Evolutionary conservation across 2,113 vertebrate genomes (phyloP).

Genomic region (Pterophyllum scalare): DNA sequence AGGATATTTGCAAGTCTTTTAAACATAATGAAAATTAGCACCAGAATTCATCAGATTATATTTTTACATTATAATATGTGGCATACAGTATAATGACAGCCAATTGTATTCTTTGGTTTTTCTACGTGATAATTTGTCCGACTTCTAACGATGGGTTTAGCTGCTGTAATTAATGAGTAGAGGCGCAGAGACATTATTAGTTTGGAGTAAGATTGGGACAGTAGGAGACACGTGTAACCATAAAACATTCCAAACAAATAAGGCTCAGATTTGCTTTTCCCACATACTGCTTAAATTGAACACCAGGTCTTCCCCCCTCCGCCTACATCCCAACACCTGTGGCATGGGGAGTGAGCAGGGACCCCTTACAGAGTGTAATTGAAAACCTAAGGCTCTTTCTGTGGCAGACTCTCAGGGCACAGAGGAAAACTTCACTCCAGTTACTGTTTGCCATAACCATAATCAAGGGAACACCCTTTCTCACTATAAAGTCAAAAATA

Average conservation of each 20-base stretch:
- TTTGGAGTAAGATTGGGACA: slow-evolving; percentile 36
- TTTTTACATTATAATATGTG: slow-evolving; percentile 41
- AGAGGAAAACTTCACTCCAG: slow-evolving; percentile 65
- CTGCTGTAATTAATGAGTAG: slow-evolving; percentile 60
- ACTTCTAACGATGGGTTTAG: slow-evolving; percentile 35
- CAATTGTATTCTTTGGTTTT: slow-evolving; percentile 47
- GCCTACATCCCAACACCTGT: slow-evolving; percentile 63
- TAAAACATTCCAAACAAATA: slow-evolving; percentile 65
- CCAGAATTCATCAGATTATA: slow-evolving; percentile 13
- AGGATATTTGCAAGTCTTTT: background rate
- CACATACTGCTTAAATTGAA: slow-evolving; percentile 53
- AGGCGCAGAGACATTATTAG: slow-evolving; percentile 50
- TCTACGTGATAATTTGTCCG: slow-evolving; percentile 59
- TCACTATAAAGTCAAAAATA: slow-evolving; percentile 73
- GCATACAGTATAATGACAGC: slow-evolving; percentile 29
- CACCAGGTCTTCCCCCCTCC: slow-evolving; percentile 48
- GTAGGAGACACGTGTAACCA: slow-evolving; percentile 49
- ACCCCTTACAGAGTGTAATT: slow-evolving; percentile 64
- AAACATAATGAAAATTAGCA: slow-evolving; percentile 28
- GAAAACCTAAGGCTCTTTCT: slow-evolving; percentile 58
- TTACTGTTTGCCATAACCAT: slow-evolving; percentile 71
- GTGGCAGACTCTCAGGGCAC: slow-evolving; percentile 49
- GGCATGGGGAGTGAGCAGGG: slow-evolving; percentile 28
- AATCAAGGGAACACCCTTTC: slow-evolving; percentile 74
- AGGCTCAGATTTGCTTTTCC: slow-evolving; percentile 38